These are phyloP conservation scores for Belgica antarctica DNA, from an alignment of 2,888 invertebrate genomes.

Conservation along the genomic window DNA sequence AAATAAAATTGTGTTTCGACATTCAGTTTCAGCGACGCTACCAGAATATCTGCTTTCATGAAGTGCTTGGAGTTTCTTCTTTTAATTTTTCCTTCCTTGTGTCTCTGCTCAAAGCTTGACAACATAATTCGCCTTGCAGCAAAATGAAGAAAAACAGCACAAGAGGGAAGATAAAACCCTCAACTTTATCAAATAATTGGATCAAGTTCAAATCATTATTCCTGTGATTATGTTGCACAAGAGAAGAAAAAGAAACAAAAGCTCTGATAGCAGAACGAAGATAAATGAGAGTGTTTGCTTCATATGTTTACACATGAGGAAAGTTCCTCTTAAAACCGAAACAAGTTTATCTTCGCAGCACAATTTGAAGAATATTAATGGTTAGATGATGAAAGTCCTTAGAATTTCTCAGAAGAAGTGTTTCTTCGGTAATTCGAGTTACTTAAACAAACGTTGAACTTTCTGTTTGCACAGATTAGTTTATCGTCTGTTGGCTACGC, in stretches of 20 bases:
- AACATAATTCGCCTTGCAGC: slow-evolving; percentile 3
- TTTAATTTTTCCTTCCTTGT: too few relatives aligned
- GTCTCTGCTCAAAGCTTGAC: too few relatives aligned
- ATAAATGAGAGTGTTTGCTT: slow-evolving; percentile 16
- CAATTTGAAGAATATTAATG: not conserved
- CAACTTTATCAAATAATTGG: slow-evolving; percentile 42
- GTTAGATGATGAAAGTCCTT: not conserved
- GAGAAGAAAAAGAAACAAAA: not conserved
- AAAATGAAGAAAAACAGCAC: slow-evolving; percentile 6
- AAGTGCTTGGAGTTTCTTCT: too few relatives aligned
- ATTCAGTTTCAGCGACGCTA: not conserved
- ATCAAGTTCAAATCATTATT: slow-evolving; percentile 41
- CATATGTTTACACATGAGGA: slow-evolving; percentile 4
- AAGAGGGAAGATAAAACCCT: slow-evolving; percentile 12
- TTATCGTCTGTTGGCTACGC: too few relatives aligned
- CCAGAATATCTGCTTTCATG: too few relatives aligned
- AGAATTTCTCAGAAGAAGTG: not conserved
- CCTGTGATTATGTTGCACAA: slow-evolving; percentile 31
- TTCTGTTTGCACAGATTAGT: too few relatives aligned
- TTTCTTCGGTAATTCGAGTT: too few relatives aligned
- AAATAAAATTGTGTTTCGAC: not conserved
- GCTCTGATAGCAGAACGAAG: not conserved
- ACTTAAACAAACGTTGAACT: too few relatives aligned
- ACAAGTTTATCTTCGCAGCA: not conserved
- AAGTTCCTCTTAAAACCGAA: slow-evolving; percentile 22